These are phyloP conservation scores for Drosophila oshimai DNA, from an alignment of 1,140 invertebrate species.

Conservation along the genomic window DNA sequence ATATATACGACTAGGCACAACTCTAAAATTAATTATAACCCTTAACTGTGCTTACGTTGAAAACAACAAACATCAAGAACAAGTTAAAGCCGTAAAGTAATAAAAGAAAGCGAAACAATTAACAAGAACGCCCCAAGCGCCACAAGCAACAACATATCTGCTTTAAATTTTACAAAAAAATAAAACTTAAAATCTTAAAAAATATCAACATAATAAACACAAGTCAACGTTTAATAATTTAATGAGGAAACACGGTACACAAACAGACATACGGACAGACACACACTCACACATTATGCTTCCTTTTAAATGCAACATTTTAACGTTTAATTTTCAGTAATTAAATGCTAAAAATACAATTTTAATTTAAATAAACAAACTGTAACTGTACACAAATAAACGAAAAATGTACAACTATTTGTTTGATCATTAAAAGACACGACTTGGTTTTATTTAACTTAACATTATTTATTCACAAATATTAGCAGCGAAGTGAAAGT, in stretches of 20 bases:
- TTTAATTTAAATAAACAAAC: slow-evolving; percentile 60
- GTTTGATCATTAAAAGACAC: slow-evolving; percentile 41
- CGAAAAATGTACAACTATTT: slow-evolving; percentile 53
- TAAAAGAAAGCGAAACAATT: slow-evolving; percentile 23
- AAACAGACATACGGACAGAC: slow-evolving; percentile 23
- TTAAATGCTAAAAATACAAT: slow-evolving; percentile 58
- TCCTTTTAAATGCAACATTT: slow-evolving; percentile 80
- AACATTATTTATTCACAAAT: slow-evolving; percentile 19
- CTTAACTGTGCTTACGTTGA: slow-evolving; percentile 75
- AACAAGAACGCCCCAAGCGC: slow-evolving; percentile 57
- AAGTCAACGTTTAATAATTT: slow-evolving; percentile 64
- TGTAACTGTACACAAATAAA: slow-evolving; percentile 76
- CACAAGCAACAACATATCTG: slow-evolving; percentile 81
- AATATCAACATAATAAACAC: slow-evolving; percentile 42
- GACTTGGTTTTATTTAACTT: slow-evolving; percentile 38
- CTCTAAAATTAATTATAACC: slow-evolving; percentile 73
- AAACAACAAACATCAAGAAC: slow-evolving; percentile 54
- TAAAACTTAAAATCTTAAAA: slow-evolving; percentile 15
- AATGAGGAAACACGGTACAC: slow-evolving; percentile 14
- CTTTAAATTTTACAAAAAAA: slow-evolving; percentile 69
- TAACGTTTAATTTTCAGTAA: slow-evolving; percentile 59
- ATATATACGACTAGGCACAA: slow-evolving; percentile 68
- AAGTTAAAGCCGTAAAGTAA: slow-evolving; percentile 38
- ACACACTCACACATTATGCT: slow-evolving; percentile 68
- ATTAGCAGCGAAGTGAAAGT: slow-evolving; percentile 45